Evolutionary conservation across 2,113 vertebrate genomes (phyloP), one percentile per base, ranked within the genome.

Genomic region (Labeo rohita): DNA sequence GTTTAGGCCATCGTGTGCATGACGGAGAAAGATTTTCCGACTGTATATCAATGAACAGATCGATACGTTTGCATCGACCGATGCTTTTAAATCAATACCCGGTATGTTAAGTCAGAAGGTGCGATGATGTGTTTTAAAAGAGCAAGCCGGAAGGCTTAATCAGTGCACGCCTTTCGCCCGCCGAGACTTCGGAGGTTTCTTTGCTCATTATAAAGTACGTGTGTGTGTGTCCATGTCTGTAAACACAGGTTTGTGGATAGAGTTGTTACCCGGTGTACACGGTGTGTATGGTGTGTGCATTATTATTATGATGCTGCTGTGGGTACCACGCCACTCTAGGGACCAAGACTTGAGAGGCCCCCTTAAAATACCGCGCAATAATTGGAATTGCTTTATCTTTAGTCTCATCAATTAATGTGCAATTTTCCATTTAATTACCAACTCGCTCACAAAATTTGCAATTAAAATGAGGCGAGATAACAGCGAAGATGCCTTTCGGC

Each of bases 341-440:
- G 94, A 93, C 90, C 75, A 50, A 91, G 94, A 94, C 93, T 94
- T 93, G 91, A 93, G 93, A 93, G 93, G 92, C 91, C 89, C 90
- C 86, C 91, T 93, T 84, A 93, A 95, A 96, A 95, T 94, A 94
- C 91, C 89, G 89, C 86, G 92, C 91, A 91, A 91, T 96, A 95
- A 96, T 95, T 95, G 94, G 94, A 94, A 94, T 93, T 91, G 93
- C 94, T 94, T 95, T 96, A 96, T 96, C 95, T 95, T 93, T 94
- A 91, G 92, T 94, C 94, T 95, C 93, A 95, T 96, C 94, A 95
- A 95, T 96, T 95, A 96, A 95, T 95, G 94, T 95, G 94, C 92
- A 94, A 95, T 95, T 95, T 95, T 95, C 94, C 94, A 95, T 96
- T 95, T 95, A 96, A 95, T 96, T 94, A 95, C 93, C 90, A 94